Evolutionary conservation across 1,140 invertebrate genomes (phyloP).

Genomic region (Anoplolepis gracilipes): DNA sequence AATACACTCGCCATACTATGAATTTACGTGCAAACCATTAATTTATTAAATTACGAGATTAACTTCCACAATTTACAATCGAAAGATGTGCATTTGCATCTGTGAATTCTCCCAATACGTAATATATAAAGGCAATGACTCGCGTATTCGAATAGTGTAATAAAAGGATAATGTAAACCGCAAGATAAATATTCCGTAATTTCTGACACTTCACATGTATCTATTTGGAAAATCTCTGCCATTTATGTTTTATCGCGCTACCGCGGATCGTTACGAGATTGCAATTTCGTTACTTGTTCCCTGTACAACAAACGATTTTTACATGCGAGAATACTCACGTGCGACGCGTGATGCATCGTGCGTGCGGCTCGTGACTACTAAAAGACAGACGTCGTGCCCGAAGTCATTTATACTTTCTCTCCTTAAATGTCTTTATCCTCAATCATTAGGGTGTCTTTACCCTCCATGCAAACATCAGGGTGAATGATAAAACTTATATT

Average conservation of each 20-base stretch:
- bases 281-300: not conserved
- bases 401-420: conserved; percentile 84
- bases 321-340: conserved; percentile 76
- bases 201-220: conserved; percentile 42
- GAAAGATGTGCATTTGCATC: not conserved
- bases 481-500: not conserved
- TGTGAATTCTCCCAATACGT: not conserved
- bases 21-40: not conserved
- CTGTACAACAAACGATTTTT: conserved; percentile 22
- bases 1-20: not conserved
- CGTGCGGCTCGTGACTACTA: conserved; percentile 78
- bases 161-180: not conserved
- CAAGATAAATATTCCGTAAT: not conserved
- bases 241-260: conserved; percentile 27
- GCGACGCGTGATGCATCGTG: conserved; percentile 80
- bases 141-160: not conserved
- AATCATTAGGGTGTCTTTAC: conserved; percentile 40
- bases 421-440: conserved; percentile 68
- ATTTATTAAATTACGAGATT: not conserved
- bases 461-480: not conserved
- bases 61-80: not conserved
- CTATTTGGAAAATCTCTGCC: not conserved
- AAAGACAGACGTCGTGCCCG: conserved; percentile 73
- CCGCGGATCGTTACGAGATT: conserved; percentile 39
- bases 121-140: not conserved